A percentile compares a stretch with the other conserved stretches of the same genome.
Evolutionary conservation across 2,888 invertebrate species (phyloP).

Genomic region (Hydriomena furcata): DNA sequence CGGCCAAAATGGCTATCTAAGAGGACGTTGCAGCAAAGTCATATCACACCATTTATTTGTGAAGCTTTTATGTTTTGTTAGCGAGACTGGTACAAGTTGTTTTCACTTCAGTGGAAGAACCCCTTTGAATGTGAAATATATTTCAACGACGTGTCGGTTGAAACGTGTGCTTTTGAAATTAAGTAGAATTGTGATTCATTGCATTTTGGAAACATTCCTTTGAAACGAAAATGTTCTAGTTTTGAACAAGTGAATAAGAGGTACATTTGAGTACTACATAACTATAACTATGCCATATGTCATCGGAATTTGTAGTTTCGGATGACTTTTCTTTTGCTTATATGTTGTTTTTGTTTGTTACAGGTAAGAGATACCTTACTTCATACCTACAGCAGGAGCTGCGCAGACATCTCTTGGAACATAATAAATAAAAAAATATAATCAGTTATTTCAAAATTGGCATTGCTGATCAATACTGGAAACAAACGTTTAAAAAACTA

Average conservation of each 20-base stretch:
- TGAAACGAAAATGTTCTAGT: constrained; percentile 7
- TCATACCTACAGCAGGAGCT: neutral
- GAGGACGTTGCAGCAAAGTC: constrained; percentile 45
- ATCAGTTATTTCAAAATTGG: too few species aligned
- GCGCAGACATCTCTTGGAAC: too few species aligned
- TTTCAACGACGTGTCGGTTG: constrained; percentile 31
- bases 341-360: constrained; percentile 35
- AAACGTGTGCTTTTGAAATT: constrained; percentile 15
- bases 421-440: neutral
- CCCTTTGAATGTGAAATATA: constrained; percentile 48
- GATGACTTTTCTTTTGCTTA: neutral
- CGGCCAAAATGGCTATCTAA: too few species aligned
- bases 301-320: neutral
- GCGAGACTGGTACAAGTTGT: constrained; percentile 54
- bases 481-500: neutral
- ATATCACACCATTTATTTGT: constrained; percentile 52
- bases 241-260: neutral
- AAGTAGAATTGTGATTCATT: constrained; percentile 19
- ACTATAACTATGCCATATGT: too few species aligned
- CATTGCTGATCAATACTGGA: neutral
- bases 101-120: constrained; percentile 43
- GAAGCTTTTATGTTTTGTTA: constrained; percentile 49
- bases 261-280: neutral
- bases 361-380: constrained; percentile 40
- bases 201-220: constrained; percentile 7